Evolutionary conservation across 1,140 invertebrate species (phyloP), one percentile per base, ranked within the genome.

Genomic region (Euglossa dilemma): DNA sequence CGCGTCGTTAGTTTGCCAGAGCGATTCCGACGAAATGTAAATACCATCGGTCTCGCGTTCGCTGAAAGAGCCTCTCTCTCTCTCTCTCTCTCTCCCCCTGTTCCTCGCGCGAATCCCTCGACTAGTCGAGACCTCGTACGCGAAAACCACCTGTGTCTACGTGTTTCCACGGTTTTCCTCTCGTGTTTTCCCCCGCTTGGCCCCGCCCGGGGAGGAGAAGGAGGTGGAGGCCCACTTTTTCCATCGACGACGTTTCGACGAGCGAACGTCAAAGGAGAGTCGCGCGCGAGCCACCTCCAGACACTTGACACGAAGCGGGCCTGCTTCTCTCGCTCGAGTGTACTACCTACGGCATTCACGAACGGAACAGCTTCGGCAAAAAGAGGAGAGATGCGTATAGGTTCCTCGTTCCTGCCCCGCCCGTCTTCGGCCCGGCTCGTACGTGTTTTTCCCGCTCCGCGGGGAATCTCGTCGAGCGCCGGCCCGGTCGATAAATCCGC

Each of bases 301-400:
- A 64, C 83, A 73, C 87, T 89, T 90, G 87, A 90, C 88, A 87
- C 85, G 64, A 36, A n/a, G n/a, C n/a, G n/a, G 70, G 77, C 36
- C 73, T 75, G 84, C 77, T 75, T 78, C 84, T 81, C 67, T 76
- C 80, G 76, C 66, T 83, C 74, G 69, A 87, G 85, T 86, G 74
- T 76, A 72, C 80, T 81, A 86, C 87, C 83, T 80, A 87, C 87
- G 63, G 75, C 70, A 81, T 81, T 67, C 57, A 59, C 72, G 77
- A 63, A 59, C 69, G 81, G 69, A 85, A 83, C 73, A 77, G 82
- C 59, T 70, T 63, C 59, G 79, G 57, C 25, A 72, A 72, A 76
- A 76, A 80, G n/a, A 82, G 47, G 59, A 25, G 61, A 23, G 47
- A 47, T 50, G 59, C 59, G 64, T 64, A 76, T 61, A n/a, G 45